Evolutionary conservation across 1,140 invertebrate genomes (phyloP).

Genomic region (Episyrphus balteatus): DNA sequence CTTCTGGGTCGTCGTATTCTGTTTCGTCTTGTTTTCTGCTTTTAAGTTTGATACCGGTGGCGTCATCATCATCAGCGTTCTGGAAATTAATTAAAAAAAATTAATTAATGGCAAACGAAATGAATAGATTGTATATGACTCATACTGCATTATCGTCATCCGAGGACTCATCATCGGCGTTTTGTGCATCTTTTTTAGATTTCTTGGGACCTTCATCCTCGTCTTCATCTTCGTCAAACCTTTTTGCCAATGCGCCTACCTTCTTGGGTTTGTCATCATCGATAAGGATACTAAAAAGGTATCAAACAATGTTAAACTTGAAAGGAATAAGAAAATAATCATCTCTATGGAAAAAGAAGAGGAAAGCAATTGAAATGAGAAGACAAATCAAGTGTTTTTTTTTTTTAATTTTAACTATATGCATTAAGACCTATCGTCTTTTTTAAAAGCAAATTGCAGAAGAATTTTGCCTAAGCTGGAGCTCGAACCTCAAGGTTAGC

Average conservation of each 20-base stretch:
- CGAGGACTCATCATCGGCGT: slow-evolving; percentile 37
- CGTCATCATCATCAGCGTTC: slow-evolving; percentile 44
- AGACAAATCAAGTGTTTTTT: no score
- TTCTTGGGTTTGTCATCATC: slow-evolving; percentile 16
- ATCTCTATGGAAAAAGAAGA: background rate
- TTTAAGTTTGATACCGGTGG: slow-evolving; percentile 45
- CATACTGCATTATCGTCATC: slow-evolving; percentile 41
- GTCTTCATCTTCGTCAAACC: slow-evolving; percentile 29
- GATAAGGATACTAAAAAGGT: slow-evolving; percentile 20
- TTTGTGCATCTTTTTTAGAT: background rate
- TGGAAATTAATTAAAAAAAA: background rate
- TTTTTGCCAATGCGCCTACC: slow-evolving; percentile 9
- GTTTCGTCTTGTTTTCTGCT: slow-evolving; percentile 50
- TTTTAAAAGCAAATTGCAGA: no score
- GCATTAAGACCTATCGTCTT: no score
- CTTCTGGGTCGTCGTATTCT: slow-evolving; percentile 72
- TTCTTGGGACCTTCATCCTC: background rate
- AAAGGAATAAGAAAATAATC: background rate
- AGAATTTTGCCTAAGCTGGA: no score
- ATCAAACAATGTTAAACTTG: background rate
- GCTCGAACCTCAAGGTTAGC: no score
- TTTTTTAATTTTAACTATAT: no score
- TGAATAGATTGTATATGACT: background rate
- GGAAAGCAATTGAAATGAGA: no score
- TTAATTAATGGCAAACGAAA: background rate